A percentile compares a stretch with the other conserved stretches of the same genome.
Conservation (phyloP, 2,797 vertebrate species). For the Lutjanus argentimaculatus region DNA sequence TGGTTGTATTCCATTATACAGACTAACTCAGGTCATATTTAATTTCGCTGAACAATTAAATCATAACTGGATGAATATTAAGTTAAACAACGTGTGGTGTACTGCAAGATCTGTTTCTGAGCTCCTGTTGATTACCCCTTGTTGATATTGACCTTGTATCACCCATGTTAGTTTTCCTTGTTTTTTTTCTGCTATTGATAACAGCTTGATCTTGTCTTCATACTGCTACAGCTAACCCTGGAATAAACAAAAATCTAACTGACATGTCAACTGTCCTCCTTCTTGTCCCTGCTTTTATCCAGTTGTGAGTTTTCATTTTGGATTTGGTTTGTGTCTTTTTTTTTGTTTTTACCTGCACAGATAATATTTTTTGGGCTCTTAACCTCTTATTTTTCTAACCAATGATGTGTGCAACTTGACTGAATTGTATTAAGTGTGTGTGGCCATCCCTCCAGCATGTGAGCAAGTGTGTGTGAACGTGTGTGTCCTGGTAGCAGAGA, state of each 20-base stretch:
- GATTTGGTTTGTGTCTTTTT: neutral
- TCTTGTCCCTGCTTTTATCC: neutral
- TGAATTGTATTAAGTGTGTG: slow-evolving; percentile 8
- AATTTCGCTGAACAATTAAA: neutral
- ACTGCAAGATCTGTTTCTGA: neutral
- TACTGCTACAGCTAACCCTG: neutral
- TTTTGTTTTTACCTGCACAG: neutral
- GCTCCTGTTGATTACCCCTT: neutral
- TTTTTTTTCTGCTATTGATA: neutral
- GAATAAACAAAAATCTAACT: neutral
- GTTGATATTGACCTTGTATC: neutral
- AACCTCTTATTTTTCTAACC: neutral
- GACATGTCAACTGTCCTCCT: neutral
- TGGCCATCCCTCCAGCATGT: slow-evolving; percentile 20
- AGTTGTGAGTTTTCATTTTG: neutral
- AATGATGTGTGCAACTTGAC: neutral
- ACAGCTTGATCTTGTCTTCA: neutral
- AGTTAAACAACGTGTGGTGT: neutral
- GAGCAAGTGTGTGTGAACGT: slow-evolving; percentile 17
- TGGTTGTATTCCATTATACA: neutral
- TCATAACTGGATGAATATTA: neutral
- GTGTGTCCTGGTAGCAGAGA: slow-evolving; percentile 65
- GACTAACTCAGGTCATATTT: neutral
- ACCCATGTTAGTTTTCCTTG: neutral
- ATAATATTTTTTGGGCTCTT: neutral